A percentile compares a stretch with the other conserved stretches of the same genome.
These are phyloP conservation scores for Apodemia zela DNA, from an alignment of 2,888 invertebrate genomes.

Conservation along the genomic window DNA sequence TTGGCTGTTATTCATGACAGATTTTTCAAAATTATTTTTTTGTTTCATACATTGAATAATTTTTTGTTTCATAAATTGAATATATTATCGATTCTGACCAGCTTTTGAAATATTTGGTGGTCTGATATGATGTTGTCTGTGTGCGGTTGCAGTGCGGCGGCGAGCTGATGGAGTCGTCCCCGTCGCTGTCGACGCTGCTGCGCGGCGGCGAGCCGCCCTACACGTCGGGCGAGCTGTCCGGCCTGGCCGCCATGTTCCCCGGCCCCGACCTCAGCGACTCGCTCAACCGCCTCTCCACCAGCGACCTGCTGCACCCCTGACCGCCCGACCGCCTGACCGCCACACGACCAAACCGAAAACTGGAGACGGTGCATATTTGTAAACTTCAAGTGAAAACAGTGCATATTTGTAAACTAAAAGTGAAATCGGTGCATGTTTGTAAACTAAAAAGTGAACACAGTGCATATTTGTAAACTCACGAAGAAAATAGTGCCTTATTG, in stretches of 20 bases:
- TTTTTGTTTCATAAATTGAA: too few species aligned
- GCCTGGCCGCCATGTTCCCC: slow-evolving; percentile 37
- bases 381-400: neutral
- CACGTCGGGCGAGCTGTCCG: slow-evolving; percentile 75
- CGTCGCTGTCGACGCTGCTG: slow-evolving; percentile 48
- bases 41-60: too few species aligned
- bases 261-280: slow-evolving; percentile 48
- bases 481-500: too few species aligned
- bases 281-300: slow-evolving; percentile 49
- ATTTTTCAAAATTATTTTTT: too few species aligned
- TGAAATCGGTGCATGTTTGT: neutral
- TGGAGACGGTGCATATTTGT: neutral
- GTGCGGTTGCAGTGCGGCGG: slow-evolving; percentile 25
- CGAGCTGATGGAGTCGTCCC: slow-evolving; percentile 40
- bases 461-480: too few species aligned
- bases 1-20: too few species aligned
- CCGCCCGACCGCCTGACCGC: neutral
- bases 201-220: slow-evolving; percentile 50
- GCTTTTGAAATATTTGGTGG: too few species aligned
- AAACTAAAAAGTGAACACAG: neutral
- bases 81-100: too few species aligned
- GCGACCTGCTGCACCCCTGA: slow-evolving; percentile 39
- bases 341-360: too few species aligned
- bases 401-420: neutral
- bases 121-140: neutral